Evolutionary conservation across 2,113 vertebrate genomes (phyloP).

Genomic region (Poeciliopsis occidentalis): DNA sequence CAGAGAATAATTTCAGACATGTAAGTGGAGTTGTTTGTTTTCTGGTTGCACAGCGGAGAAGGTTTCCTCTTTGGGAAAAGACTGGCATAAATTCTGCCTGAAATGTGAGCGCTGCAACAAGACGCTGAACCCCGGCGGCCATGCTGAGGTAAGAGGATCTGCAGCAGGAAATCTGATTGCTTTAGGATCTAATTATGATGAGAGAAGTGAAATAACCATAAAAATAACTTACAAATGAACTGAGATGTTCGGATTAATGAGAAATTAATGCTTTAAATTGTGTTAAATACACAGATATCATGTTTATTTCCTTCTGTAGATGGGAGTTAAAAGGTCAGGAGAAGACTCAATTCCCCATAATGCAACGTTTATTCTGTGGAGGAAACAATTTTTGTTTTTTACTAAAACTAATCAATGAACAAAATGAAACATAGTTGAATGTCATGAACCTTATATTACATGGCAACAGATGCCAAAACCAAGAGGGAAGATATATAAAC

Average conservation of each 20-base stretch:
- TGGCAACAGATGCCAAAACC: no score
- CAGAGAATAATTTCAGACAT: not conserved
- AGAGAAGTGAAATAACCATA: not conserved
- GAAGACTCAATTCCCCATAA: not conserved
- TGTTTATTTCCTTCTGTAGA: not conserved
- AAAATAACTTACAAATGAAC: not conserved
- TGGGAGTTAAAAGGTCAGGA: not conserved
- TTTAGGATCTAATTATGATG: no score
- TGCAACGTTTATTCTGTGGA: no score
- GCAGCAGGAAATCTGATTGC: not conserved
- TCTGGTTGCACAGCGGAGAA: slow-evolving; percentile 80
- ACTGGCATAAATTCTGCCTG: slow-evolving; percentile 96
- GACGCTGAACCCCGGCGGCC: slow-evolving; percentile 89
- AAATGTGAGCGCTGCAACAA: slow-evolving; percentile 95
- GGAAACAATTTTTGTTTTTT: no score
- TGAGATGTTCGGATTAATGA: not conserved
- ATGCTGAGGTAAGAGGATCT: slow-evolving; percentile 85
- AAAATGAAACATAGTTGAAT: no score
- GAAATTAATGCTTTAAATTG: not conserved
- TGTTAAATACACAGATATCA: not conserved
- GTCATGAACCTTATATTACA: no score
- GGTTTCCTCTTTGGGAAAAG: slow-evolving; percentile 92
- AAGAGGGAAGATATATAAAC: no score
- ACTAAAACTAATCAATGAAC: no score
- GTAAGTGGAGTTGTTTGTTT: not conserved